These are phyloP conservation scores for Centropyge bicolor DNA, from an alignment of 2,797 vertebrate genomes.

Conservation along the genomic window DNA sequence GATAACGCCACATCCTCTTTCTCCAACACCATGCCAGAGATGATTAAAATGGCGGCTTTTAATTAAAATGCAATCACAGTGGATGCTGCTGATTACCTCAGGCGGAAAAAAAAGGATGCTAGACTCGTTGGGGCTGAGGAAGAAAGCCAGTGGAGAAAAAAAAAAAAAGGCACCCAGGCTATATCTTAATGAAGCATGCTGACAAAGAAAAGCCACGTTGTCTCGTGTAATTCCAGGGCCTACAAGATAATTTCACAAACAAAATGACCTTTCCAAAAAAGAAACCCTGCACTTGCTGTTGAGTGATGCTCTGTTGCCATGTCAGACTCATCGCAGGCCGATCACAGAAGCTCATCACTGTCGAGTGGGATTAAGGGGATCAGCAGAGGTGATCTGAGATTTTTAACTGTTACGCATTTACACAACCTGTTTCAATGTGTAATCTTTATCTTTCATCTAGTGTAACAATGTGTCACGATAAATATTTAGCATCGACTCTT, in stretches of 20 bases:
- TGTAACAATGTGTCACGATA: no score
- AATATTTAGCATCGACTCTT: not conserved
- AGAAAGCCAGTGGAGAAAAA: slow-evolving; percentile 1
- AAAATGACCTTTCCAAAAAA: slow-evolving; percentile 46
- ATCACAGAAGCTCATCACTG: slow-evolving; percentile 47
- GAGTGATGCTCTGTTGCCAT: slow-evolving; percentile 60
- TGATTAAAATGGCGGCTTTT: slow-evolving; percentile 83
- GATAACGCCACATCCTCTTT: slow-evolving; percentile 73
- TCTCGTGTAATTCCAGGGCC: slow-evolving; percentile 30
- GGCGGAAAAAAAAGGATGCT: slow-evolving; percentile 38
- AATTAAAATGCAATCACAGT: slow-evolving; percentile 82
- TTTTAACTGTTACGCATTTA: not conserved
- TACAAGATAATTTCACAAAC: slow-evolving; percentile 50
- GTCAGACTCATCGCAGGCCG: slow-evolving; percentile 56
- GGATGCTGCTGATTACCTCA: slow-evolving; percentile 76
- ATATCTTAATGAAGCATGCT: slow-evolving; percentile 59
- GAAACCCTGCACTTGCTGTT: not conserved
- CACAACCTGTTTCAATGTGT: slow-evolving; percentile 5
- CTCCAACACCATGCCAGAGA: slow-evolving; percentile 63
- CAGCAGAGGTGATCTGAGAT: slow-evolving; percentile 1
- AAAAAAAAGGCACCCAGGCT: slow-evolving; percentile 20
- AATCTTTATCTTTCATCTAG: not conserved
- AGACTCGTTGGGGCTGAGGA: slow-evolving; percentile 12
- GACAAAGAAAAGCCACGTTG: slow-evolving; percentile 36
- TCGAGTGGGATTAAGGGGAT: slow-evolving; percentile 19